Evolutionary conservation across 2,888 invertebrate genomes (phyloP).

Genomic region (Pollenia amentaria): DNA sequence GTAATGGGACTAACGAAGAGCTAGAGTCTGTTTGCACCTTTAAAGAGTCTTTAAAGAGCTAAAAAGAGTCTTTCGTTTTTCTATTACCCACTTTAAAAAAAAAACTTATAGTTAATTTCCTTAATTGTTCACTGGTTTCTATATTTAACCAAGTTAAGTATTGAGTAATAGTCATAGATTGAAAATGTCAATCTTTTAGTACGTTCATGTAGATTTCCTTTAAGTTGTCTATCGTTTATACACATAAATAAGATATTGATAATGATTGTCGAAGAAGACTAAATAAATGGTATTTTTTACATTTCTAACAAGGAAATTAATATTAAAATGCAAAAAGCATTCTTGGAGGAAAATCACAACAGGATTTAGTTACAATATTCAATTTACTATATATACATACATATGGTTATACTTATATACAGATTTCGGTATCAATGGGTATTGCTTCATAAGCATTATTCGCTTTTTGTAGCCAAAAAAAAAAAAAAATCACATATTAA

Average conservation of each 20-base stretch:
- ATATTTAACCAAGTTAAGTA: background rate
- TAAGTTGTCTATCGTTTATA: conserved; percentile 12
- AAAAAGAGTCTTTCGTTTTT: too few species aligned
- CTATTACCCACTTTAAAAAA: too few species aligned
- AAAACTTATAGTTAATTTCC: too few species aligned
- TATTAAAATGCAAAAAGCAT: conserved; percentile 22
- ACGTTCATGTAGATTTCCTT: conserved; percentile 48
- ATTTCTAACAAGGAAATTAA: conserved; percentile 13
- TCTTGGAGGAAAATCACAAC: background rate
- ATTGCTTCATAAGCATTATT: too few species aligned
- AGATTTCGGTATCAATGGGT: background rate
- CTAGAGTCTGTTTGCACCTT: too few species aligned
- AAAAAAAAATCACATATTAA: background rate
- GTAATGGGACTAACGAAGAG: too few species aligned
- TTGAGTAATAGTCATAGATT: conserved; percentile 31
- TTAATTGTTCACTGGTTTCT: conserved; percentile 17
- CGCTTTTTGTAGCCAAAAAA: background rate
- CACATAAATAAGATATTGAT: conserved; percentile 51
- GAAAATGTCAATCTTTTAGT: conserved; percentile 52
- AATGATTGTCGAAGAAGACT: conserved; percentile 49
- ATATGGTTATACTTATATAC: too few species aligned
- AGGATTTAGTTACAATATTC: background rate
- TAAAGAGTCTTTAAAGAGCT: too few species aligned
- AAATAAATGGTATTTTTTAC: conserved; percentile 46
- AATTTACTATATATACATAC: too few species aligned